Percentiles rank a stretch among this genome's conserved stretches.
These are phyloP conservation scores for Pelmatolapia mariae DNA, from an alignment of 2,113 vertebrate species.

Conservation along the genomic window DNA sequence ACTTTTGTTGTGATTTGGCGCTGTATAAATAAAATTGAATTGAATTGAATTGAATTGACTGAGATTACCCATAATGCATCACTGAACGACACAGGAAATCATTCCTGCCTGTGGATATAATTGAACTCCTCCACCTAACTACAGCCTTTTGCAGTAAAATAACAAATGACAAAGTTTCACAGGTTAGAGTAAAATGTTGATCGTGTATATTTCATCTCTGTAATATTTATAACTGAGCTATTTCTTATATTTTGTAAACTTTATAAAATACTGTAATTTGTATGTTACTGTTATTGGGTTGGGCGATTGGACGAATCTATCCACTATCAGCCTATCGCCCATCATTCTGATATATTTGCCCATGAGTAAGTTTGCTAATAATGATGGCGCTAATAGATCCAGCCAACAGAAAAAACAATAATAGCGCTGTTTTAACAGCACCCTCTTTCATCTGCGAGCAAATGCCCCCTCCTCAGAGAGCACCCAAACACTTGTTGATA, in stretches of 20 bases:
- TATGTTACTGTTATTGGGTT: not conserved
- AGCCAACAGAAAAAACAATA: not conserved
- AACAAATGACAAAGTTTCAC: not conserved
- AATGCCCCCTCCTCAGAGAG: not conserved
- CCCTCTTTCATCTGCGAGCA: no score
- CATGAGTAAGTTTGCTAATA: not conserved
- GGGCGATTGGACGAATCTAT: not conserved
- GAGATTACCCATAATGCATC: not conserved
- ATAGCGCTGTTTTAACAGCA: no score
- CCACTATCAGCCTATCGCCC: not conserved
- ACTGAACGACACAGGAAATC: not conserved
- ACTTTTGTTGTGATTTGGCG: no score
- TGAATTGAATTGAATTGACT: no score
- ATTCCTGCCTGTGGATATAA: not conserved
- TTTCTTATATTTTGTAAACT: not conserved
- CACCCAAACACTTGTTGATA: not conserved
- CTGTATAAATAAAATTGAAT: no score
- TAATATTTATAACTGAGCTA: not conserved
- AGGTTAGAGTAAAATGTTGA: not conserved
- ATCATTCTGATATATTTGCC: not conserved
- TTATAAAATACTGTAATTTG: not conserved
- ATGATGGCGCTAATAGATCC: not conserved
- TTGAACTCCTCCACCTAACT: not conserved
- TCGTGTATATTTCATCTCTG: not conserved
- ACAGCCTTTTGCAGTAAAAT: not conserved